Conservation (phyloP, 2,797 vertebrate genomes). For the Gadopsis marmoratus region DNA sequence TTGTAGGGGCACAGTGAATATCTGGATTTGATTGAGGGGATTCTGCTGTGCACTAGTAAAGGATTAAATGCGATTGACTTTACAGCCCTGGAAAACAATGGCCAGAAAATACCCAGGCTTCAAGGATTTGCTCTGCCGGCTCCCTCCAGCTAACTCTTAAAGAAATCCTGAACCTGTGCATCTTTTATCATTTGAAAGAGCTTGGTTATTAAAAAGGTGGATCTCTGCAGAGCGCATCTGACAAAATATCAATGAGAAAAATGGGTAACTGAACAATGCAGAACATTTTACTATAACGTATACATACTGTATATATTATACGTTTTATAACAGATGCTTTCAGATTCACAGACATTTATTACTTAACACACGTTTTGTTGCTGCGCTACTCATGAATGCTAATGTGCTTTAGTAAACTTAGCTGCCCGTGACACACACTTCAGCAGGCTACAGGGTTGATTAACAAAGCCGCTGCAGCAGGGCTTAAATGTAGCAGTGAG, state of each 20-base stretch:
- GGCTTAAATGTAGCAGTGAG: neutral
- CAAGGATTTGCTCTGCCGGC: constrained; percentile 49
- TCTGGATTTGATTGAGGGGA: constrained; percentile 68
- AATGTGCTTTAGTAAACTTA: constrained; percentile 4
- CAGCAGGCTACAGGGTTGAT: constrained; percentile 25
- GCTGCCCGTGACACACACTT: constrained; percentile 7
- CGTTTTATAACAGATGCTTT: neutral
- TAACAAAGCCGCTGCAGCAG: constrained; percentile 36
- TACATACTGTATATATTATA: too few relatives aligned
- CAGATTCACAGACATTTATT: neutral
- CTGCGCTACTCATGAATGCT: constrained; percentile 22
- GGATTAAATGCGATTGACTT: constrained; percentile 79
- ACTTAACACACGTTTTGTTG: neutral
- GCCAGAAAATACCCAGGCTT: constrained; percentile 53
- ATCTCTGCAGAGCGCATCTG: constrained; percentile 13
- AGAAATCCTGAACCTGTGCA: constrained; percentile 25
- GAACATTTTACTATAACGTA: too few relatives aligned
- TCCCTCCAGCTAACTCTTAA: constrained; percentile 26
- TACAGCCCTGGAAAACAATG: constrained; percentile 69
- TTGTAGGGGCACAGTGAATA: constrained; percentile 48
- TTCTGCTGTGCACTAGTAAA: constrained; percentile 58
- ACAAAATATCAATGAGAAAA: constrained; percentile 1
- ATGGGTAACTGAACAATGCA: neutral
- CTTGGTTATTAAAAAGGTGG: constrained; percentile 27
- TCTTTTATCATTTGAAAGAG: constrained; percentile 33